Evolutionary conservation across 2,888 invertebrate genomes (phyloP).

Genomic region (Drosophila austrosaltans): DNA sequence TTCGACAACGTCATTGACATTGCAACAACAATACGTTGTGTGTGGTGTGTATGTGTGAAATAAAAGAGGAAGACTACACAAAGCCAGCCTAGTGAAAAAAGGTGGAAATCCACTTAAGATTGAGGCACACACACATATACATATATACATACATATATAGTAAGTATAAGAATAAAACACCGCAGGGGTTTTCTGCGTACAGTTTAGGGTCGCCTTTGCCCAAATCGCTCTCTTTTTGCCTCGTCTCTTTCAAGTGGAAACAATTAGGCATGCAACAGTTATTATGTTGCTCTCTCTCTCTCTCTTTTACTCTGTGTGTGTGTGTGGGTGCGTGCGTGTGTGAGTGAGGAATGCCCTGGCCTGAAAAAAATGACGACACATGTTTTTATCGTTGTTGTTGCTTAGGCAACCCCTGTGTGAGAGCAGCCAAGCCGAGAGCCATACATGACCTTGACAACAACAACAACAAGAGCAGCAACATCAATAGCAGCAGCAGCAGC

Average conservation of each 20-base stretch:
- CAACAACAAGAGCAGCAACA: constrained; percentile 59
- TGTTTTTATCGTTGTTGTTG: constrained; percentile 61
- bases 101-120: constrained; percentile 76
- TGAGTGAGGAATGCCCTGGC: constrained; percentile 66
- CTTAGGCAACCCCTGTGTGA: constrained; percentile 64
- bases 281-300: constrained; percentile 31
- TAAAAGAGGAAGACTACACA: constrained; percentile 22
- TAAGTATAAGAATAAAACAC: constrained; percentile 8
- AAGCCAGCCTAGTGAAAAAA: constrained; percentile 58
- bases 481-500: constrained; percentile 43
- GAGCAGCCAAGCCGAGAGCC: constrained; percentile 28
- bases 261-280: constrained; percentile 75
- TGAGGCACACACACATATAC: constrained; percentile 17
- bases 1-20: constrained; percentile 72
- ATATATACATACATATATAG: constrained; percentile 9
- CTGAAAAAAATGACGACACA: constrained; percentile 67
- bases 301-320: constrained; percentile 29
- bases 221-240: constrained; percentile 40
- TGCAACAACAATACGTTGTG: constrained; percentile 28
- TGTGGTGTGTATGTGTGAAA: background rate
- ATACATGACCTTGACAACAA: constrained; percentile 69
- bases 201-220: constrained; percentile 12
- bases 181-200: constrained; percentile 18
- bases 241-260: constrained; percentile 40
- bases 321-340: constrained; percentile 30